Conservation (phyloP, 2,113 vertebrate species). For the Onychorhynchus coronatus region DNA sequence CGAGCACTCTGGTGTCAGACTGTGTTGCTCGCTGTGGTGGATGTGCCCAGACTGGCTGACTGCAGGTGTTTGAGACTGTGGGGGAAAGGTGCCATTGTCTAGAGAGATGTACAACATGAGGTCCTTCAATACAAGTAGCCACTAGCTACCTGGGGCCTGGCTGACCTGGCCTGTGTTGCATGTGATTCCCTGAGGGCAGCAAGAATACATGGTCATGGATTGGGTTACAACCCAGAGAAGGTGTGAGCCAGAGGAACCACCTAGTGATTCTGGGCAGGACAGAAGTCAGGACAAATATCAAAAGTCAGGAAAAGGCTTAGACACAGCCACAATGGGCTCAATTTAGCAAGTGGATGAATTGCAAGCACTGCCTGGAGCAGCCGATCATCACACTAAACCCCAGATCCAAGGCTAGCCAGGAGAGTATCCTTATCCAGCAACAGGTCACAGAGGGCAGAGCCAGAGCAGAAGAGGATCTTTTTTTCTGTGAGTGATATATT, state of each 20-base stretch:
- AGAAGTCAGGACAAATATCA: not conserved
- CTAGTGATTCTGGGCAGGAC: not conserved
- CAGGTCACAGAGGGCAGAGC: rapidly evolving
- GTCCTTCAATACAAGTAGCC: not conserved
- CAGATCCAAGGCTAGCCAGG: not conserved
- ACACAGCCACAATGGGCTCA: not conserved
- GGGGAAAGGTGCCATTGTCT: not conserved
- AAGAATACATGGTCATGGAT: not conserved
- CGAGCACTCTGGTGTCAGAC: not conserved
- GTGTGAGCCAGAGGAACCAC: not conserved
- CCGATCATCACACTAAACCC: not conserved
- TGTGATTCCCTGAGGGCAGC: not conserved
- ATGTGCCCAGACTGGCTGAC: not conserved
- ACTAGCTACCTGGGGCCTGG: rapidly evolving
- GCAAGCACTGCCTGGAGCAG: not conserved
- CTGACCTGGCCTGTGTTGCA: not conserved
- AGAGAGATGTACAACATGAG: not conserved
- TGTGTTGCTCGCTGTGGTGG: not conserved
- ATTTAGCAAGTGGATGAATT: not conserved
- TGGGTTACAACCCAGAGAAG: not conserved
- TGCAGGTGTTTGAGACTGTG: not conserved
- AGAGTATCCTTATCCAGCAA: not conserved
- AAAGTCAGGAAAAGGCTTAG: not conserved
- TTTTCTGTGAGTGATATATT: not conserved
- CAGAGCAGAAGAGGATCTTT: not conserved